phyloP scores from a whole-genome alignment of 2,113 vertebrate genomes.

The Chionis minor region DNA sequence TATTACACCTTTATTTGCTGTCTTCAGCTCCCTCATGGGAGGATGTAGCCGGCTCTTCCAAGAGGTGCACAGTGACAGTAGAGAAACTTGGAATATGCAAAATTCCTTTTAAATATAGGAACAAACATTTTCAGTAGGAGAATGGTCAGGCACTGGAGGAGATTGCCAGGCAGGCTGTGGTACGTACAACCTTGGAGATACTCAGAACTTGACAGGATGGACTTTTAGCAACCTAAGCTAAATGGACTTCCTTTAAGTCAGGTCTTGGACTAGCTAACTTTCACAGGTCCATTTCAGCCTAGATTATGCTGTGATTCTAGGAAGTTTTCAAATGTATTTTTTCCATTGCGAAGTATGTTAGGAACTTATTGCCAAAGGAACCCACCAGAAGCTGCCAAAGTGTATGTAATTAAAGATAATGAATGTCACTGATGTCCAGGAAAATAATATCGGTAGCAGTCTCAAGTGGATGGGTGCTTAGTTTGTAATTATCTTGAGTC shows the following conservation, averaged over 20 bases:
- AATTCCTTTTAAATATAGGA: neutral
- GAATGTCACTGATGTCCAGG: neutral
- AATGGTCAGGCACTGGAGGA: neutral
- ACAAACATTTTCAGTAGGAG: neutral
- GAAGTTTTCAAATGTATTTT: neutral
- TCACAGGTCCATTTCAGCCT: neutral
- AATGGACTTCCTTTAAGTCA: neutral
- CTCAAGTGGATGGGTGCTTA: neutral
- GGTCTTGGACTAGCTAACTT: neutral
- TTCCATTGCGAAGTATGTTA: neutral
- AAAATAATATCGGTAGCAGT: neutral
- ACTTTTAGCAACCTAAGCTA: neutral
- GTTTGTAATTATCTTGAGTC: neutral
- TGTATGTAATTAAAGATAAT: neutral
- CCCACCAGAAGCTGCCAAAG: neutral
- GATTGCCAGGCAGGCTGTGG: neutral
- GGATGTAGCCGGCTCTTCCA: neutral
- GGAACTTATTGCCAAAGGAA: neutral
- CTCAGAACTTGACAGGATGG: neutral
- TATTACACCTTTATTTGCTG: neutral
- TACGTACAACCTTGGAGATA: neutral
- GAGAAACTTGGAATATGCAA: neutral
- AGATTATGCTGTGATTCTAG: neutral
- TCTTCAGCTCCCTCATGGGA: neutral
- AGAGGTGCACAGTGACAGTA: neutral